phyloP scores from a whole-genome alignment of 35 echinoderm and acorn worm species.

The Lytechinus pictus region DNA sequence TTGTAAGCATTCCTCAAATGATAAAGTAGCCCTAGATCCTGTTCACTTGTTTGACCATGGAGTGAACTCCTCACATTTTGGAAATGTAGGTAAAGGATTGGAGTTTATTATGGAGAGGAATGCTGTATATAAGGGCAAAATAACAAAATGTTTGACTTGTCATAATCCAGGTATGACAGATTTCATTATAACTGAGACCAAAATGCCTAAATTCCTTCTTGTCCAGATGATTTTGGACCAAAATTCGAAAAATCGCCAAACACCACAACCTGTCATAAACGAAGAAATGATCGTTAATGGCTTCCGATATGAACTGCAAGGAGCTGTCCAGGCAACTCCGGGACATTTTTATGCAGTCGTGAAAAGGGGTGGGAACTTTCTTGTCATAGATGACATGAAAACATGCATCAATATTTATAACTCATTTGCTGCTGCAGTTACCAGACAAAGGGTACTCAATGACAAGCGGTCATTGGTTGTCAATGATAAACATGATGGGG shows the following conservation, averaged over 20 bases:
- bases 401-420: background rate
- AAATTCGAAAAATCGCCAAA: background rate
- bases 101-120: background rate
- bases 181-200: background rate
- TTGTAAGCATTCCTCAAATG: no score
- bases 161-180: background rate
- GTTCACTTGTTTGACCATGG: background rate
- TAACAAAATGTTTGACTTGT: background rate
- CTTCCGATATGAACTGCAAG: background rate
- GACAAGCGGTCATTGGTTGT: no score
- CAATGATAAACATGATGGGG: no score
- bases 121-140: background rate
- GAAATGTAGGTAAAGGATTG: background rate
- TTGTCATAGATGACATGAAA: constrained; percentile 21
- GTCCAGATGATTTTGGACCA: background rate
- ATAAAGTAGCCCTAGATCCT: background rate
- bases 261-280: background rate
- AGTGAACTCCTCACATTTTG: background rate
- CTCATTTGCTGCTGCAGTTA: constrained; percentile 21
- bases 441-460: background rate
- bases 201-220: background rate
- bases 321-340: background rate
- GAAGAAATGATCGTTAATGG: background rate
- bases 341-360: background rate
- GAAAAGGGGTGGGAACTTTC: background rate